Evolutionary conservation across 1,140 invertebrate genomes (phyloP).

Genomic region (Drosophila ohnishii): DNA sequence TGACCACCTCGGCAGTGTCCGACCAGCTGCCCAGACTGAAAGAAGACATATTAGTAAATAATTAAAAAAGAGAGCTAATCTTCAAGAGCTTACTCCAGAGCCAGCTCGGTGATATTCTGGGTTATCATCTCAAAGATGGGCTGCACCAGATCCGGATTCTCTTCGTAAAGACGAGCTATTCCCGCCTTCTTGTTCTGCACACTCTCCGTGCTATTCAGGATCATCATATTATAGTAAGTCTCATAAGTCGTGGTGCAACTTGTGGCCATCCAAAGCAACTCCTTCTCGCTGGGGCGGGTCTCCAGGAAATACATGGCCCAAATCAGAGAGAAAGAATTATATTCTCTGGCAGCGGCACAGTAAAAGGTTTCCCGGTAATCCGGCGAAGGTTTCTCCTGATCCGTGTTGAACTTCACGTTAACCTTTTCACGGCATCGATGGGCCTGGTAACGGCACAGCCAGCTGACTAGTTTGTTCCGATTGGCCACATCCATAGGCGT

Average conservation of each 20-base stretch:
- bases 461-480: conserved; percentile 79
- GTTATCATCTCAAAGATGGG: conserved; percentile 56
- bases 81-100: conserved; percentile 43
- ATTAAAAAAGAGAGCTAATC: not conserved
- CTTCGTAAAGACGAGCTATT: conserved; percentile 80
- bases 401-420: conserved; percentile 11
- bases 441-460: conserved; percentile 84
- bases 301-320: conserved; percentile 31
- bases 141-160: conserved; percentile 79
- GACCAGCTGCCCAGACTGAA: conserved; percentile 76
- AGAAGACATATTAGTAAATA: conserved; percentile 16
- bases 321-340: conserved; percentile 8
- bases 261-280: conserved; percentile 51
- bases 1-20: conserved; percentile 78
- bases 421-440: conserved; percentile 81
- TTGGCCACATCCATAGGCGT: conserved; percentile 73
- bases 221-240: conserved; percentile 34
- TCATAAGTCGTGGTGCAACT: conserved; percentile 52
- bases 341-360: conserved; percentile 84
- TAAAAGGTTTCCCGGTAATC: conserved; percentile 85
- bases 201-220: conserved; percentile 10
- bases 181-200: conserved; percentile 51
- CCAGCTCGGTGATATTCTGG: conserved; percentile 37
- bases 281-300: conserved; percentile 30
- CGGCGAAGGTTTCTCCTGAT: conserved; percentile 65